phyloP scores from a whole-genome alignment of 2,113 vertebrate species.

The Nycticorax nycticorax region DNA sequence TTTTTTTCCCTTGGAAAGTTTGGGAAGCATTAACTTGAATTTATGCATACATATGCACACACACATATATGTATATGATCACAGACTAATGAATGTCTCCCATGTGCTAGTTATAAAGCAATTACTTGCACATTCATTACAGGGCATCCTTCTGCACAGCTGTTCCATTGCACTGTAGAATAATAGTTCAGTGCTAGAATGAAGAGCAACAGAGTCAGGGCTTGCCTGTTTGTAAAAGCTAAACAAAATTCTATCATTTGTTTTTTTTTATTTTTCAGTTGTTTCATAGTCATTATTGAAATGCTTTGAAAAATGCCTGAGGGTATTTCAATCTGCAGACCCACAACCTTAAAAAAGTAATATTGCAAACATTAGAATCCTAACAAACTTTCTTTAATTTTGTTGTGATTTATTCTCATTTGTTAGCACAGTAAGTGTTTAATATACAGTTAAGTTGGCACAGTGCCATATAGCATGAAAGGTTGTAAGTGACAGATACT shows the following conservation, averaged over 20 bases:
- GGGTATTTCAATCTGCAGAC: neutral
- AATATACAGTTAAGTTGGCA: neutral
- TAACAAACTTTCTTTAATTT: neutral
- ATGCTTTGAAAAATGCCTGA: neutral
- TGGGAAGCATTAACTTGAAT: neutral
- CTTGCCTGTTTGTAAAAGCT: neutral
- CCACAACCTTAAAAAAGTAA: neutral
- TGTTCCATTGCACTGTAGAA: neutral
- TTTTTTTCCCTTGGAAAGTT: neutral
- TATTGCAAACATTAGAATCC: neutral
- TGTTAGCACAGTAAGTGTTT: neutral
- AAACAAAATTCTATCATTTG: neutral
- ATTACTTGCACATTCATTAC: neutral
- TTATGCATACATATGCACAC: neutral
- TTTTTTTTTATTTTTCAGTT: neutral
- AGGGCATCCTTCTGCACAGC: neutral
- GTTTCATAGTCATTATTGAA: neutral
- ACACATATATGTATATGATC: neutral
- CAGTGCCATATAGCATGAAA: neutral
- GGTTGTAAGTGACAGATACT: neutral
- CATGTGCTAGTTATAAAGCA: conserved; percentile 16
- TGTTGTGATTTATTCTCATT: neutral
- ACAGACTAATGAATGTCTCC: conserved; percentile 26
- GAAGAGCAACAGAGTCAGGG: neutral
- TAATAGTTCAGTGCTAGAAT: neutral